Conservation (phyloP, 2,113 vertebrate species). For the Craseonycteris thonglongyai region DNA sequence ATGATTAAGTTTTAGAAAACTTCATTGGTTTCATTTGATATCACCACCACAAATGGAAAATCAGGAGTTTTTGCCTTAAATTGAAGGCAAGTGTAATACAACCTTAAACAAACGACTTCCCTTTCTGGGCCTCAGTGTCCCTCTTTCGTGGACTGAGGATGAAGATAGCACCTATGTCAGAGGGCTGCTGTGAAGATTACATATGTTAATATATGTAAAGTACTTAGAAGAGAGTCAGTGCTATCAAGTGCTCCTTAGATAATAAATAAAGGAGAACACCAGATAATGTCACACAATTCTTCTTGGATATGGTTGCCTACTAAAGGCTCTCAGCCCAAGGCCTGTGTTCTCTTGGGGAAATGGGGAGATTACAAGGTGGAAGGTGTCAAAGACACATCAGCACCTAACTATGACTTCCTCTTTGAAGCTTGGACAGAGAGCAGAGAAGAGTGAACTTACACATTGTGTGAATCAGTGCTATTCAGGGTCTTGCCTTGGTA, state of each 20-base stretch:
- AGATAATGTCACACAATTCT: not conserved
- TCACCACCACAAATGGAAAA: not conserved
- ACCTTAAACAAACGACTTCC: not conserved
- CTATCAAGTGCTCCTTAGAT: not conserved
- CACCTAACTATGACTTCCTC: not conserved
- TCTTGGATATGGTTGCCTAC: not conserved
- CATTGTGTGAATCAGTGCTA: not conserved
- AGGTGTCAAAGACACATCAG: not conserved
- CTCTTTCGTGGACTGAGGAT: not conserved
- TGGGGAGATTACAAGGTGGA: not conserved
- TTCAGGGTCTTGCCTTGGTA: not conserved
- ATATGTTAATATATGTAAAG: not conserved
- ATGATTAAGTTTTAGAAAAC: not conserved
- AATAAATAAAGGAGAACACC: not conserved
- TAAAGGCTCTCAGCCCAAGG: not conserved
- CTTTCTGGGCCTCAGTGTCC: not conserved
- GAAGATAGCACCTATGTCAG: not conserved
- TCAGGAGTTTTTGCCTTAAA: not conserved
- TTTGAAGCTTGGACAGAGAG: not conserved
- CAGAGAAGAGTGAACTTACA: not conserved
- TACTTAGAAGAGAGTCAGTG: not conserved
- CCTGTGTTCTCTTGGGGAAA: not conserved
- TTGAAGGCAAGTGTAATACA: not conserved
- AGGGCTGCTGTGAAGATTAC: not conserved
- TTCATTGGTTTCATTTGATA: not conserved